Evolutionary conservation across 2,888 invertebrate species (phyloP).

Genomic region (Apamea epomidion): DNA sequence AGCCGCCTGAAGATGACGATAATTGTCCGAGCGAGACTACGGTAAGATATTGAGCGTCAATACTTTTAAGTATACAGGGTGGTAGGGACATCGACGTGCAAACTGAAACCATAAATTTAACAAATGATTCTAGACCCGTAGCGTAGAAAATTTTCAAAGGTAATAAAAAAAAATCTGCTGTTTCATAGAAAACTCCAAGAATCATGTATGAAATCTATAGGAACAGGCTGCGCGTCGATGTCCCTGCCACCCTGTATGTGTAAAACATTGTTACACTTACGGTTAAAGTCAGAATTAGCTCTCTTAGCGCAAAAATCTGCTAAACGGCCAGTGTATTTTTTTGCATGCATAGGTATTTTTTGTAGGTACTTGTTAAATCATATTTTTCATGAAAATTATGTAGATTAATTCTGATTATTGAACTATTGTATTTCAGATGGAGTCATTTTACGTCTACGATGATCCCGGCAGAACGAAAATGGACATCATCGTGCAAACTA

Average conservation of each 20-base stretch:
- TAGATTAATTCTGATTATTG: neutral
- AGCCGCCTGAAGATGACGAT: slow-evolving; percentile 13
- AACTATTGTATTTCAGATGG: slow-evolving; percentile 37
- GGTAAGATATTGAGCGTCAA: slow-evolving; percentile 19
- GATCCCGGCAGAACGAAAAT: neutral
- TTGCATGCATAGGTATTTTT: neutral
- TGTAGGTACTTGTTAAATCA: neutral
- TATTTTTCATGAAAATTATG: neutral
- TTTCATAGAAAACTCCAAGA: too few species aligned
- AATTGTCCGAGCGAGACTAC: slow-evolving; percentile 39
- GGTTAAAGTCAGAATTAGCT: neutral
- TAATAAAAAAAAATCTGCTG: too few species aligned
- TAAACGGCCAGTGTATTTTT: neutral
- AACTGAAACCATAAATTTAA: neutral
- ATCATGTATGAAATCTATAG: too few species aligned
- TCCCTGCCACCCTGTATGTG: neutral
- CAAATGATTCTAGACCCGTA: neutral
- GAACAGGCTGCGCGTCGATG: neutral
- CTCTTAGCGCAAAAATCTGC: neutral
- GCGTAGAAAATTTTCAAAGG: neutral
- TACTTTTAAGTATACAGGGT: neutral
- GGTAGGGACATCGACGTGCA: neutral
- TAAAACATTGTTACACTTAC: neutral
- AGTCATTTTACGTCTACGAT: slow-evolving; percentile 1
- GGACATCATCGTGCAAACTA: slow-evolving; percentile 53